These are phyloP conservation scores for Chroicocephalus ridibundus DNA, from an alignment of 2,113 vertebrate species.

Conservation along the genomic window DNA sequence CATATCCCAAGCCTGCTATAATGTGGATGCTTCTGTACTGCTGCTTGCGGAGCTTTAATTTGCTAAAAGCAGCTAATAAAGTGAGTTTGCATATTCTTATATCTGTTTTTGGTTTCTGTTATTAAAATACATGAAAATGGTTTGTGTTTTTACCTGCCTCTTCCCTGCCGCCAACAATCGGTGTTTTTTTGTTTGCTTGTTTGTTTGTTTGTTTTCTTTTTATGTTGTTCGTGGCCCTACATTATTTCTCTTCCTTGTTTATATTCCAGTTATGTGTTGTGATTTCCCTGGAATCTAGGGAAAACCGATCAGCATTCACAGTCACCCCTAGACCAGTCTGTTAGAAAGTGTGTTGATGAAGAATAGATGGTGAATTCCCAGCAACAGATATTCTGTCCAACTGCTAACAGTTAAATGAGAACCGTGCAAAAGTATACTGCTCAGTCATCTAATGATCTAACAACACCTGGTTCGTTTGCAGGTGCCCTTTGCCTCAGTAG, in stretches of 20 bases:
- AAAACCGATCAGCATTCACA: neutral
- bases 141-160: neutral
- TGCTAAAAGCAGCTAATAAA: neutral
- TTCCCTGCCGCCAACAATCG: neutral
- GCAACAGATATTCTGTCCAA: constrained; percentile 48
- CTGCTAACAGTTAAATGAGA: neutral
- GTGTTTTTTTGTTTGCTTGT: neutral
- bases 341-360: constrained; percentile 32
- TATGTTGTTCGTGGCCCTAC: neutral
- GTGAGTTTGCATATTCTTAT: neutral
- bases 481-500: neutral
- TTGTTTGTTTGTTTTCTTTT: neutral
- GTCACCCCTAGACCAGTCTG: neutral
- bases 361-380: constrained; percentile 42
- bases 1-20: neutral
- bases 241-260: neutral
- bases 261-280: neutral
- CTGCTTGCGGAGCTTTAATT: neutral
- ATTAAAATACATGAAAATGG: neutral
- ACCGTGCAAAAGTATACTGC: neutral
- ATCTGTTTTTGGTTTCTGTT: neutral
- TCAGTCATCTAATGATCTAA: constrained; percentile 10
- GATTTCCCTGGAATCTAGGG: neutral
- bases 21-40: neutral
- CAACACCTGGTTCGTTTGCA: constrained; percentile 19